A percentile compares a stretch with the other conserved stretches of the same genome.
phyloP scores from a whole-genome alignment of 2,113 vertebrate genomes.

The Pterocles gutturalis region DNA sequence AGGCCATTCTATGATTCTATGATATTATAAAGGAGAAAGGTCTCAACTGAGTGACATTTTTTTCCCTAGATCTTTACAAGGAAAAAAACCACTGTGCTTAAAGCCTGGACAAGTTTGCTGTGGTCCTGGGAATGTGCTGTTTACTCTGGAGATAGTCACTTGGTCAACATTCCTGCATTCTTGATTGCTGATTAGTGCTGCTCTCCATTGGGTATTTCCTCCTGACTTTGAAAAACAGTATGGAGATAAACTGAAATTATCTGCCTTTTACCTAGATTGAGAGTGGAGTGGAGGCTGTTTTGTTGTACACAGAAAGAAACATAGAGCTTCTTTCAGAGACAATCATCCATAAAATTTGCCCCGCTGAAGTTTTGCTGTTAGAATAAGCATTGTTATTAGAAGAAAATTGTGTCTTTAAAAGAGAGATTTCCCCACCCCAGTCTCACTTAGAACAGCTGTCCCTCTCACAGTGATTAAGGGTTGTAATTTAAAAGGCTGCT shows the following conservation, averaged over 20 bases:
- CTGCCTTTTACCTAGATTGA: not conserved
- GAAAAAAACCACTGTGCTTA: not conserved
- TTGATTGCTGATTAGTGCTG: not conserved
- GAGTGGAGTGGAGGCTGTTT: not conserved
- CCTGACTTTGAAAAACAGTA: not conserved
- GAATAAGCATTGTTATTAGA: not conserved
- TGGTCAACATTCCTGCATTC: not conserved
- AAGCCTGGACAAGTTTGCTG: not conserved
- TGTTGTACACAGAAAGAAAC: not conserved
- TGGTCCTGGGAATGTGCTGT: not conserved
- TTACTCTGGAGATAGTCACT: not conserved
- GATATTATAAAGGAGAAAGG: not conserved
- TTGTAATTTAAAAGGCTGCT: slow-evolving; percentile 1
- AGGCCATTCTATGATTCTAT: too few relatives aligned
- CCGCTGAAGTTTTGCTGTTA: not conserved
- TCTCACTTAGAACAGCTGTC: slow-evolving; percentile 4
- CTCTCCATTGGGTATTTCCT: not conserved
- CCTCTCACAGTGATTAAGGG: not conserved
- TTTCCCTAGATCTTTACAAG: not conserved
- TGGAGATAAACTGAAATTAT: not conserved
- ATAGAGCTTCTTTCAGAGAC: not conserved
- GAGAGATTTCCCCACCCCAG: not conserved
- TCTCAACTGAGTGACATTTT: not conserved
- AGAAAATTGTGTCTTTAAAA: not conserved
- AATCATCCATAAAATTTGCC: not conserved